These are phyloP conservation scores for cat (Felis catus) DNA, from an alignment of 2,113 vertebrate species.

Conservation along the genomic window DNA sequence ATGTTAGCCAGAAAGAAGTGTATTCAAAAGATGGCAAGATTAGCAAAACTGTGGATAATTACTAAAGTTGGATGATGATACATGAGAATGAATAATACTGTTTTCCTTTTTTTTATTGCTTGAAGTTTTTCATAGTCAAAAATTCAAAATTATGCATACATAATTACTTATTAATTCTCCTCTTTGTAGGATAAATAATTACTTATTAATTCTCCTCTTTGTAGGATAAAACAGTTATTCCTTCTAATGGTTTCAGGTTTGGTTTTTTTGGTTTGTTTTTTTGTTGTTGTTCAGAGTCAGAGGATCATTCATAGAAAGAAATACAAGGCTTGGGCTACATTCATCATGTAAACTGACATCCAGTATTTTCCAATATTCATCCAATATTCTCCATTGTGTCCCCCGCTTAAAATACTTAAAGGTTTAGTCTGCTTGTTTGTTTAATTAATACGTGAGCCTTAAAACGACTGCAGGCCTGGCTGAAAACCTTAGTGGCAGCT, in stretches of 20 bases:
- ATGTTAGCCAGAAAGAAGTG: not conserved
- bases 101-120: not conserved
- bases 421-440: not conserved
- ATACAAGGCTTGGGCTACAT: not conserved
- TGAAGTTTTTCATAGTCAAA: constrained; percentile 4
- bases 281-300: not conserved
- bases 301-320: not conserved
- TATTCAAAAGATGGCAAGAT: not conserved
- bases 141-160: not conserved
- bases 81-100: not conserved
- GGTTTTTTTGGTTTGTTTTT: not conserved
- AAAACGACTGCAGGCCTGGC: not conserved
- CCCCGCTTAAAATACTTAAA: not conserved
- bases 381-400: not conserved
- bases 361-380: not conserved
- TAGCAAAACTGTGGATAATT: not conserved
- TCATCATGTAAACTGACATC: not conserved
- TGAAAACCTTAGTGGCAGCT: not conserved
- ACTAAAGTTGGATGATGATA: not conserved
- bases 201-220: not conserved
- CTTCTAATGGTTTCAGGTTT: not conserved
- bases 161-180: not conserved
- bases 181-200: not conserved
- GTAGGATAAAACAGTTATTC: not conserved
- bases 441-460: not conserved